phyloP scores from a whole-genome alignment of 2,113 vertebrate species.

The Camelus dromedarius region DNA sequence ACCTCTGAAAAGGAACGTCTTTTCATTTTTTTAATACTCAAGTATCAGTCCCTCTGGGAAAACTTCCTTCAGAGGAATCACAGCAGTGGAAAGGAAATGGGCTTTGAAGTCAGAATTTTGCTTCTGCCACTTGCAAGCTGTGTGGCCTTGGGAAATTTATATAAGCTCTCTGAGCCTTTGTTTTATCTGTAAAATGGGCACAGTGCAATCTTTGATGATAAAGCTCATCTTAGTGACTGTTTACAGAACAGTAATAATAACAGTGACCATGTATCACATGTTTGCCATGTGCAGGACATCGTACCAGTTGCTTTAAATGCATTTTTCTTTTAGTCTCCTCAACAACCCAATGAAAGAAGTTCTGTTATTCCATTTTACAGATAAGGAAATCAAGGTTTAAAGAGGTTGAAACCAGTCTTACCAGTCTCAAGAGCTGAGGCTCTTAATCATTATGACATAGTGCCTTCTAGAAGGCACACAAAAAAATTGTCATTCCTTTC shows the following conservation, averaged over 20 bases:
- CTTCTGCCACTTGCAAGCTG: not conserved
- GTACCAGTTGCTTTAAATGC: not conserved
- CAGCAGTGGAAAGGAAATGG: not conserved
- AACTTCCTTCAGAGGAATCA: not conserved
- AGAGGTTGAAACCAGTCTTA: not conserved
- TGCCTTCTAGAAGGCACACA: not conserved
- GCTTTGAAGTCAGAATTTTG: not conserved
- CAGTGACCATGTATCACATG: accelerated
- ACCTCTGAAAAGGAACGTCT: not conserved
- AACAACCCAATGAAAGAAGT: not conserved
- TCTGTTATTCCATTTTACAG: not conserved
- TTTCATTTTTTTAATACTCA: not conserved
- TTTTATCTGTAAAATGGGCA: not conserved
- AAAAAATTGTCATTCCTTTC: not conserved
- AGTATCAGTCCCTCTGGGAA: not conserved
- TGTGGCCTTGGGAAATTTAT: not conserved
- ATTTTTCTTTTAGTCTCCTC: not conserved
- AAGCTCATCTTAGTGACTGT: not conserved
- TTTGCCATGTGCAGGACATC: not conserved
- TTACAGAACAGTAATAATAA: not conserved
- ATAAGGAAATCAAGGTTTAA: not conserved
- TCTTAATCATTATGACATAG: not conserved
- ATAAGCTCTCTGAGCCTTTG: not conserved
- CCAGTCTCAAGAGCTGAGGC: not conserved
- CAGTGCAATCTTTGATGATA: not conserved